Percentiles rank a stretch among this genome's conserved stretches.
These are phyloP conservation scores for Thalpophila matura DNA, from an alignment of 2,888 invertebrate species.

Conservation along the genomic window DNA sequence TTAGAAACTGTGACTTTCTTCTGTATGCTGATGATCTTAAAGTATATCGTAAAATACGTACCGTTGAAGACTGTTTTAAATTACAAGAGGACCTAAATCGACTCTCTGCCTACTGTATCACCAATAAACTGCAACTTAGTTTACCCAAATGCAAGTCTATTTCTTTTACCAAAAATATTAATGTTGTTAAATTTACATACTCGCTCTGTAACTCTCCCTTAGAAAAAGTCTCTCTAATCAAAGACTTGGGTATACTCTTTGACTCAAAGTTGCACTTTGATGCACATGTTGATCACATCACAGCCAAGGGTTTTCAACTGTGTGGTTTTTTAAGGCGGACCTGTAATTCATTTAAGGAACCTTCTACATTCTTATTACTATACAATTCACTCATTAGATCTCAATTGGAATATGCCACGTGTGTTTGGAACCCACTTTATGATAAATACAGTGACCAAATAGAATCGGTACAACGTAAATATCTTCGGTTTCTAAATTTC, in stretches of 20 bases:
- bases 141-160: not conserved
- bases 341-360: not conserved
- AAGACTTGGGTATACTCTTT: not conserved
- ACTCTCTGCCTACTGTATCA: no score
- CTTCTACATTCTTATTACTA: not conserved
- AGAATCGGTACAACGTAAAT: no score
- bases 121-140: not conserved
- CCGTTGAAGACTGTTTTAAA: not conserved
- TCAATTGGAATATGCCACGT: no score
- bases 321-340: not conserved
- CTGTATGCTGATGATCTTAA: not conserved
- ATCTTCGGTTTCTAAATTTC: no score
- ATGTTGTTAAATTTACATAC: not conserved
- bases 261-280: not conserved
- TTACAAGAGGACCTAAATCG: conserved; percentile 2
- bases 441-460: no score
- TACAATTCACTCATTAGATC: no score
- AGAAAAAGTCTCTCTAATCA: not conserved
- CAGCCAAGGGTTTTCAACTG: not conserved
- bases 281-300: not conserved
- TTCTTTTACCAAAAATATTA: not conserved
- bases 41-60: not conserved
- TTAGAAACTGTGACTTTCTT: not conserved
- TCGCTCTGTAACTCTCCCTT: not conserved
- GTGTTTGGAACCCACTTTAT: no score